These are phyloP conservation scores for Diadumene lineata DNA, from an alignment of 92 coral and sea anemone genomes.

Conservation along the genomic window DNA sequence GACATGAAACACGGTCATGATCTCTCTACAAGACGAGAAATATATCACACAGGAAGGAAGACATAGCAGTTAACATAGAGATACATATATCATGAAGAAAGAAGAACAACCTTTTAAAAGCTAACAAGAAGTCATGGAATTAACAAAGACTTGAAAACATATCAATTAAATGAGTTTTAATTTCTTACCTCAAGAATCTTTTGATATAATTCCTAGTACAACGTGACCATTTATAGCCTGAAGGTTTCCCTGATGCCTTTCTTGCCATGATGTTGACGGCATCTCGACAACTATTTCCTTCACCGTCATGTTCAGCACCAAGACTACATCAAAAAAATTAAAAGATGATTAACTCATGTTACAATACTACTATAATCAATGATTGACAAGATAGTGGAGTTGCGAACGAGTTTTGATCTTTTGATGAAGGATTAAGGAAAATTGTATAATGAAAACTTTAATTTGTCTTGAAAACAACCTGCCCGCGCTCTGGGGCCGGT, in stretches of 20 bases:
- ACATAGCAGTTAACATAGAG: background rate
- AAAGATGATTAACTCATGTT: background rate
- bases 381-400: no score
- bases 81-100: background rate
- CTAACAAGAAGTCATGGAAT: background rate
- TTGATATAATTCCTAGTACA: conserved; percentile 52
- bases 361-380: no score
- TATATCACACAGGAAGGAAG: background rate
- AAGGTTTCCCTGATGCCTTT: conserved; percentile 60
- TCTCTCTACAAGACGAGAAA: no score
- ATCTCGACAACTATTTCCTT: conserved; percentile 56
- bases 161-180: no score
- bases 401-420: no score
- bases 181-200: conserved; percentile 44
- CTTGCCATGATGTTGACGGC: conserved; percentile 65
- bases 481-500: no score
- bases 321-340: conserved; percentile 30
- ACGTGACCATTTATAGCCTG: conserved; percentile 72
- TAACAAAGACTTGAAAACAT: background rate
- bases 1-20: no score
- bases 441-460: no score
- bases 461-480: no score
- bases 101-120: background rate
- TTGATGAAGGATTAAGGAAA: no score
- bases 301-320: conserved; percentile 68